phyloP scores from a whole-genome alignment of 2,888 invertebrate species.

The Odontocerum albicorne region DNA sequence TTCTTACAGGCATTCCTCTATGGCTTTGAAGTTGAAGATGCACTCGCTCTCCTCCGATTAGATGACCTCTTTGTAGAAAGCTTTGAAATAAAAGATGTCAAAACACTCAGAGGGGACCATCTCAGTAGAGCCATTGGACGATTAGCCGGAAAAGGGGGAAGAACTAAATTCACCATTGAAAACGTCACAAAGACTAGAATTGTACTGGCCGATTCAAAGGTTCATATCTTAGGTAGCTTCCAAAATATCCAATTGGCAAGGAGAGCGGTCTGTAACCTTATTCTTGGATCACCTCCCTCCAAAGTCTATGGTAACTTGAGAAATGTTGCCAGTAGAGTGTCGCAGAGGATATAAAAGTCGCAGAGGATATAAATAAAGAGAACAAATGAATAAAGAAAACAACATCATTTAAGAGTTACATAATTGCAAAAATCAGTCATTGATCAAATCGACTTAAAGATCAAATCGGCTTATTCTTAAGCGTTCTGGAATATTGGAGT shows the following conservation, averaged over 20 bases:
- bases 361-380: too few species aligned
- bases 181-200: conserved; percentile 98
- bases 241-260: conserved; percentile 95
- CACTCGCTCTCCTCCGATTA: conserved; percentile 87
- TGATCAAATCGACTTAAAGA: too few species aligned
- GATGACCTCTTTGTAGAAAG: conserved; percentile 97
- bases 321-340: conserved; percentile 79
- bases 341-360: conserved; percentile 81
- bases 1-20: conserved; percentile 76
- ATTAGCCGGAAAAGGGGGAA: conserved; percentile 94
- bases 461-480: too few species aligned
- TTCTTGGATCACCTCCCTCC: conserved; percentile 94
- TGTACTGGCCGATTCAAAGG: conserved; percentile 93
- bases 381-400: too few species aligned
- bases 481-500: too few species aligned
- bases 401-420: too few species aligned
- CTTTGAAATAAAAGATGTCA: conserved; percentile 96
- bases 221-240: conserved; percentile 96
- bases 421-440: too few species aligned
- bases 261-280: conserved; percentile 93
- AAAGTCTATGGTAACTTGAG: conserved; percentile 97
- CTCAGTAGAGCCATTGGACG: conserved; percentile 95
- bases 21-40: conserved; percentile 97
- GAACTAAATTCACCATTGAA: conserved; percentile 98
- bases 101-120: conserved; percentile 93